Conservation (phyloP, 2,797 vertebrate species). For the Clarias pachynema region DNA sequence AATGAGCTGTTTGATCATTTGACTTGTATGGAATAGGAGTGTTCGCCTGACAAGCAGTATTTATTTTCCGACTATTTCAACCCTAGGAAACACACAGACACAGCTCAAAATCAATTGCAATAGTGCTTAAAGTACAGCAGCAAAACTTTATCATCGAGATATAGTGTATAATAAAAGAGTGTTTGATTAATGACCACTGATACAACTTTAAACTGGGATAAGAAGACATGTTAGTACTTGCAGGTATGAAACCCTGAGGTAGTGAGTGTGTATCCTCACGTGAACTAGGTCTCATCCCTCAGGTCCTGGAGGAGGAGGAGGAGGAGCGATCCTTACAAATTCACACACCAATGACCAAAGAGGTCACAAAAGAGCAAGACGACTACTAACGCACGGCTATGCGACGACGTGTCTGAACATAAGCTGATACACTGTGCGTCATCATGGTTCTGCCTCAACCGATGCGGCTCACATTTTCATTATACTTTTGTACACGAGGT, state of each 20-base stretch:
- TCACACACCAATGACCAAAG: constrained; percentile 9
- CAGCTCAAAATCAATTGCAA: background rate
- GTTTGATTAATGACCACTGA: background rate
- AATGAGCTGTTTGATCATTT: background rate
- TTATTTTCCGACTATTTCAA: background rate
- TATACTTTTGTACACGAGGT: background rate
- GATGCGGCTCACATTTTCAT: background rate
- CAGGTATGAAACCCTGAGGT: background rate
- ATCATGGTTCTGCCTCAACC: background rate
- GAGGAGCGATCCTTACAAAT: constrained; percentile 37
- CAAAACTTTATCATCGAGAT: background rate
- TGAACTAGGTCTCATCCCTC: constrained; percentile 28
- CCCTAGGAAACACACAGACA: background rate
- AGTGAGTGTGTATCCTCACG: background rate
- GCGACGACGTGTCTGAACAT: constrained; percentile 10
- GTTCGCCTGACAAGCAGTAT: background rate
- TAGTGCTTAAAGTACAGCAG: background rate
- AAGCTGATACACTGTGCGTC: constrained; percentile 11
- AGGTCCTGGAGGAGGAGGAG: constrained; percentile 22
- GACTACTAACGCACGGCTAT: background rate
- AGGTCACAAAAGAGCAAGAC: background rate
- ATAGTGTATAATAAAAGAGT: background rate
- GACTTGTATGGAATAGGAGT: background rate
- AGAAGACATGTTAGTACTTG: constrained; percentile 1
- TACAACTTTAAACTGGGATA: background rate